Evolutionary conservation across 1,140 invertebrate genomes (phyloP).

Genomic region (Trypoxylus dichotomus): DNA sequence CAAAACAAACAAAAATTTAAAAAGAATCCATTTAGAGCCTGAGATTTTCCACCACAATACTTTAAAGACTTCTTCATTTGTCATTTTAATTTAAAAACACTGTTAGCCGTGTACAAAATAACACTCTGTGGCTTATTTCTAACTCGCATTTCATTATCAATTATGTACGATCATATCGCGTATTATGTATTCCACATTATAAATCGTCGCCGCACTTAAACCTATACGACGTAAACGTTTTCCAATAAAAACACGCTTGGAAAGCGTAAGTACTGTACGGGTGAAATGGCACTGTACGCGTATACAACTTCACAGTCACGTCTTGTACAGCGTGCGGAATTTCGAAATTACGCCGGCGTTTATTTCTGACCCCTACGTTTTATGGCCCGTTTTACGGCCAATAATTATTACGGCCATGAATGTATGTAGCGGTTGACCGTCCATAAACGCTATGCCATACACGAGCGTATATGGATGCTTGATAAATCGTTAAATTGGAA

Average conservation of each 20-base stretch:
- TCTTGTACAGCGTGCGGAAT: constrained; percentile 35
- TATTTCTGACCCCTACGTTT: constrained; percentile 35
- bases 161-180: too few relatives aligned
- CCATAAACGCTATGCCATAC: not conserved
- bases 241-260: not conserved
- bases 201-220: not conserved
- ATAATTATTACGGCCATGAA: constrained; percentile 38
- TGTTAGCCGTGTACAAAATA: too few relatives aligned
- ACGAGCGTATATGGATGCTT: not conserved
- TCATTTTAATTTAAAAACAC: too few relatives aligned
- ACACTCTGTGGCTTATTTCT: too few relatives aligned
- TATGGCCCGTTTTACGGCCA: constrained; percentile 36
- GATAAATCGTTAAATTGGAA: not conserved
- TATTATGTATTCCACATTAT: not conserved
- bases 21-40: too few relatives aligned
- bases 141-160: too few relatives aligned
- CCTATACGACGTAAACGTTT: not conserved
- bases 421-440: constrained; percentile 1
- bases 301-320: constrained; percentile 2
- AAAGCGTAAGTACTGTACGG: not conserved
- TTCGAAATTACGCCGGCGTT: constrained; percentile 36
- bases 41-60: too few relatives aligned
- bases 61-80: too few relatives aligned
- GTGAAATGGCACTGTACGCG: not conserved
- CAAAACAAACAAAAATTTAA: too few relatives aligned